A percentile compares a stretch with the other conserved stretches of the same genome.
phyloP scores from a whole-genome alignment of 2,113 vertebrate species.

The Atlantisia rogersi region DNA sequence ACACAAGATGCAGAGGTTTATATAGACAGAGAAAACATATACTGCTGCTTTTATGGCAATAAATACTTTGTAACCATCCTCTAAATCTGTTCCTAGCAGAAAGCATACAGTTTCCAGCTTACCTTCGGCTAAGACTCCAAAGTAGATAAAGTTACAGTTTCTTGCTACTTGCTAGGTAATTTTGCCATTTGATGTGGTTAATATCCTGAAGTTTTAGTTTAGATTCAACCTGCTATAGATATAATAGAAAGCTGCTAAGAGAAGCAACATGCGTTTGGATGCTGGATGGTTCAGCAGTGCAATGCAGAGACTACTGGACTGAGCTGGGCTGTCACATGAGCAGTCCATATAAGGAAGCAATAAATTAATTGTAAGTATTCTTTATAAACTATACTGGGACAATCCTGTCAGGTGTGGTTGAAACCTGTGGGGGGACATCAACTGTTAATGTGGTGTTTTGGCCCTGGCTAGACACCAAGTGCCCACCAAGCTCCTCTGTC shows the following conservation, averaged over 20 bases:
- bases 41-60: background rate
- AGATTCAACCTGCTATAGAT: background rate
- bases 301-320: background rate
- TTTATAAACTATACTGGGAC: background rate
- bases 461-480: background rate
- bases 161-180: background rate
- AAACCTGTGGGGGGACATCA: background rate
- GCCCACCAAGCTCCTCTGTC: background rate
- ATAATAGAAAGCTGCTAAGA: background rate
- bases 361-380: background rate
- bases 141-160: background rate
- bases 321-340: background rate
- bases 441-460: background rate
- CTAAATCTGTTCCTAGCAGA: background rate
- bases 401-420: background rate
- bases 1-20: background rate
- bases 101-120: background rate
- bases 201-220: background rate
- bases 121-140: background rate
- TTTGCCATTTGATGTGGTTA: background rate
- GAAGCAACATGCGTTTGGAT: background rate
- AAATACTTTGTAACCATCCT: background rate
- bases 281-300: background rate
- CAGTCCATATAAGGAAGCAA: background rate
- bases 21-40: background rate